These are phyloP conservation scores for Setipinna tenuifilis DNA, from an alignment of 2,797 vertebrate species.

Conservation along the genomic window DNA sequence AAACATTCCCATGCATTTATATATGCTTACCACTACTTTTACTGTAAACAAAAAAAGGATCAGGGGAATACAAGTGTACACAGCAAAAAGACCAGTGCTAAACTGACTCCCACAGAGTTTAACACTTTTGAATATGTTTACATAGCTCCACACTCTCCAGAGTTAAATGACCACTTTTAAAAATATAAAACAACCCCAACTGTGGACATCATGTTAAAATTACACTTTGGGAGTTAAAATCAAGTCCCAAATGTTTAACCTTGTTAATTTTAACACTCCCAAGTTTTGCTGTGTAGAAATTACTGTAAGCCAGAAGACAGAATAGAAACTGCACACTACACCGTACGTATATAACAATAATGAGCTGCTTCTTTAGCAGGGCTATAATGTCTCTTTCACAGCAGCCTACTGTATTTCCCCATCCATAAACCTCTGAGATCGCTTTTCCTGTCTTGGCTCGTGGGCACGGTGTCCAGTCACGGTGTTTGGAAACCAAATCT, in stretches of 20 bases:
- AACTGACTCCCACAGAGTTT: no score
- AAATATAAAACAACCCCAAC: no score
- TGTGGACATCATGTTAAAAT: no score
- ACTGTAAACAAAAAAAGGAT: neutral
- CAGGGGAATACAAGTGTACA: neutral
- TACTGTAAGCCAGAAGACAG: neutral
- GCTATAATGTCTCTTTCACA: neutral
- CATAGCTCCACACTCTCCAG: no score
- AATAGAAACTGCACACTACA: neutral
- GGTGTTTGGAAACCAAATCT: neutral
- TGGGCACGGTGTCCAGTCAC: neutral
- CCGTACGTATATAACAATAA: neutral
- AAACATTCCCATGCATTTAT: no score
- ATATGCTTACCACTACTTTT: neutral
- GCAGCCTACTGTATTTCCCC: neutral
- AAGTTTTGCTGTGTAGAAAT: neutral
- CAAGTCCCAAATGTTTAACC: no score
- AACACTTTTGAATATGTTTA: no score
- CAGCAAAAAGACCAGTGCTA: no score
- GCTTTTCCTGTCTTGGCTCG: neutral
- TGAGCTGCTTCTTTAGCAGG: neutral
- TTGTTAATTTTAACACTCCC: no score
- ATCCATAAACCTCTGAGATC: constrained; percentile 6
- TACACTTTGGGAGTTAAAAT: no score
- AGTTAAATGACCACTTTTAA: no score